These are phyloP conservation scores for Calyptommatus sinebrachiatus DNA, from an alignment of 2,113 vertebrate genomes.

Conservation along the genomic window DNA sequence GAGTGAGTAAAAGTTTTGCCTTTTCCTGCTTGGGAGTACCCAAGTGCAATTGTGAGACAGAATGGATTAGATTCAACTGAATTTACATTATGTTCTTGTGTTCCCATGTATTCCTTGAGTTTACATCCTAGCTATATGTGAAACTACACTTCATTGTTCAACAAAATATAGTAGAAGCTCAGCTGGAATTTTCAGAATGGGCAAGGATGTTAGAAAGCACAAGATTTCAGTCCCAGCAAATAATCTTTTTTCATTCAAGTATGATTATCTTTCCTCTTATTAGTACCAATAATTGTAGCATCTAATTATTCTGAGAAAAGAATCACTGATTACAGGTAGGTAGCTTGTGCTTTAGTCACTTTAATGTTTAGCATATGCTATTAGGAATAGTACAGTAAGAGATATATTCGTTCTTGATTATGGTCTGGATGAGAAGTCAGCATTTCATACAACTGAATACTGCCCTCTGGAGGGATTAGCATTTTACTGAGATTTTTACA, in stretches of 20 bases:
- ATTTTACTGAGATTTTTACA: slow-evolving; percentile 13
- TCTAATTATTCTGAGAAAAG: slow-evolving; percentile 41
- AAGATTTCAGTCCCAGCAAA: neutral
- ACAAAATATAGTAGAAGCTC: no score
- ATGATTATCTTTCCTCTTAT: neutral
- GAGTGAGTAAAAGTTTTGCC: no score
- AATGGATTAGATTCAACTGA: no score
- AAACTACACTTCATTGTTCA: no score
- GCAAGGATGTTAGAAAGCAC: no score
- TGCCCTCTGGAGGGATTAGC: slow-evolving; percentile 66
- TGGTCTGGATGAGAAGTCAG: slow-evolving; percentile 3
- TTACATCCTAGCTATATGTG: no score
- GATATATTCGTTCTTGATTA: neutral
- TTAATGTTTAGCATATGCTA: neutral
- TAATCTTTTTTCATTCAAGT: neutral
- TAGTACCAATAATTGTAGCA: slow-evolving; percentile 14
- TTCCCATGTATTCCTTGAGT: no score
- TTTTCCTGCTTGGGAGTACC: no score
- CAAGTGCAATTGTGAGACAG: no score
- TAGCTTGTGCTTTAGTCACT: neutral
- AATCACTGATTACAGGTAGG: neutral
- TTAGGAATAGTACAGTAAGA: slow-evolving; percentile 1
- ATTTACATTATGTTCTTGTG: no score
- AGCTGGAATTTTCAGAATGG: no score
- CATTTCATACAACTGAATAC: slow-evolving; percentile 65